Base-by-base conservation (phyloP, 2,113 vertebrate genomes). In the Isurus oxyrinchus region DNA sequence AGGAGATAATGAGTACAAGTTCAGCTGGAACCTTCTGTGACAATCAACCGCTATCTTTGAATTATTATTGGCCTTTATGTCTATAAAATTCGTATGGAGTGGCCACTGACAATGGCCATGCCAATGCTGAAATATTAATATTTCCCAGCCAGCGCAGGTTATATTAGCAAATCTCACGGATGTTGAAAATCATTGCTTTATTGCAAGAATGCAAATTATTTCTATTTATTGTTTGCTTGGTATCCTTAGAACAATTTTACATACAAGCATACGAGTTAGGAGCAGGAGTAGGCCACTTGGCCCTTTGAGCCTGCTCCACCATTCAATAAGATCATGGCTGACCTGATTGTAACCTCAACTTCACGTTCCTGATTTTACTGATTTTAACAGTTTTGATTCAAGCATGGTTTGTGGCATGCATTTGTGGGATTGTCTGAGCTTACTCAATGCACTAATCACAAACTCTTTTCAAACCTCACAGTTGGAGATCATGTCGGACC, bases 401-500 rank as follows among this genome's bases (percentile, higher is more conserved):
- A 27, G 25, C 53, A 35, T 27, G 31, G 57, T 87, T 87, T 49
- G 44, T 10, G 5, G 81, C 5, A 6, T 86, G 21, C 2, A 2
- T 57, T 63, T 61, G 16, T 61, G n/a, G 59, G 6, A n/a, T 63
- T n/a, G 90, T 8, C 90, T 44, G 90, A 63, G n/a, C 6, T 21
- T 21, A 23, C 35, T 23, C 57, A 19, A 4, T n/a, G 16, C 16
- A 23, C 59, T 94, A 63, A 61, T 94, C 35, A 66, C 90, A 72
- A 25, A 0, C 31, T 95, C 66, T 95, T 96, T 97, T 97, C 97
- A 96, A 97, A 97, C 97, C 97, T 97, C 98, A 98, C 98, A 99
- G 99, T 96, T 99, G 98, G 99, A 99, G 98, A 99, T 99, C 97
- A 99, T 99, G 99, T 96, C 99, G 98, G 99, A 99, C 96, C 97